A percentile compares a stretch with the other conserved stretches of the same genome.
phyloP scores from a whole-genome alignment of 2,797 vertebrate species.

The Pseudochromis fuscus region DNA sequence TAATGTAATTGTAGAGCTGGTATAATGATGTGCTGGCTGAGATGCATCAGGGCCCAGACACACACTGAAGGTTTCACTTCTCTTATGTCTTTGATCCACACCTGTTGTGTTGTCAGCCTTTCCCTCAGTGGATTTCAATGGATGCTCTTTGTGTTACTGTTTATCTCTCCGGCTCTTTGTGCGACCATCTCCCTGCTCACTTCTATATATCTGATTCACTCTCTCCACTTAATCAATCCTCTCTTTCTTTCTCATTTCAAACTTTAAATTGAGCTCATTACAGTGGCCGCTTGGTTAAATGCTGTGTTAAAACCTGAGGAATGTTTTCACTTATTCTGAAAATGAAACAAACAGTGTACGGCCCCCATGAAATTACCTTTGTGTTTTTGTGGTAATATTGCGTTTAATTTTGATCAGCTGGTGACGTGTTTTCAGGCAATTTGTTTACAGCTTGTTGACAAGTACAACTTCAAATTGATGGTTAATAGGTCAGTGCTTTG shows the following conservation, averaged over 20 bases:
- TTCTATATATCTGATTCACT: conserved; percentile 9
- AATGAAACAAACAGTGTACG: neutral
- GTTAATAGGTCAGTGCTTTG: neutral
- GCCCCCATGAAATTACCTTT: neutral
- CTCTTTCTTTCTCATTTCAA: conserved; percentile 3
- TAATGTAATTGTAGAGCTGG: conserved; percentile 6
- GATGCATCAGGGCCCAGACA: neutral
- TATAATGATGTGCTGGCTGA: conserved; percentile 37
- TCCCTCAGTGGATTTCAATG: conserved; percentile 1
- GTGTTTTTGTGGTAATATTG: too few relatives aligned
- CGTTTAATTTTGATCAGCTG: neutral
- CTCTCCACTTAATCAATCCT: neutral
- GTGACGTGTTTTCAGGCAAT: neutral
- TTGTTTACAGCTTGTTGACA: too few relatives aligned
- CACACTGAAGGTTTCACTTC: neutral
- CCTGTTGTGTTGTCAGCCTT: neutral
- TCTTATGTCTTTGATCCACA: conserved; percentile 9
- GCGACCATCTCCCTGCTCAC: neutral
- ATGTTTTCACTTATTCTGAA: conserved; percentile 1
- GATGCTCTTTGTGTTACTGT: conserved; percentile 5
- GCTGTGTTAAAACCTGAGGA: conserved; percentile 4
- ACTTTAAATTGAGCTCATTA: conserved; percentile 15
- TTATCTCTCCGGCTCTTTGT: neutral
- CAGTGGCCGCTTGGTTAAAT: neutral
- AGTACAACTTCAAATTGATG: neutral